phyloP scores from a whole-genome alignment of 2,797 vertebrate genomes.

The Iguana delicatissima region DNA sequence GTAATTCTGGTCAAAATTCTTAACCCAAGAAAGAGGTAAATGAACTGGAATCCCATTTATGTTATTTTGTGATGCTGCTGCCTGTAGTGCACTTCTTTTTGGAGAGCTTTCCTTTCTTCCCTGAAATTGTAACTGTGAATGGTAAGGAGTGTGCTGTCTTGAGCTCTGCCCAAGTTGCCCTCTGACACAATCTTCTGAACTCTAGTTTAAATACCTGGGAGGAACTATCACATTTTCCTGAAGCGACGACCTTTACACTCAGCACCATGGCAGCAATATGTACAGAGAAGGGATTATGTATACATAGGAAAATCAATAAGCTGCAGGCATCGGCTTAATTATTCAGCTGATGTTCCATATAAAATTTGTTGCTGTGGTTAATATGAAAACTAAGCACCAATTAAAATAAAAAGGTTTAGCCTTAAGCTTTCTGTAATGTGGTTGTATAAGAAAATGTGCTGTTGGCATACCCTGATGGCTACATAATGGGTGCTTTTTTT shows the following conservation, averaged over 20 bases:
- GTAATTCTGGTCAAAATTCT: not conserved
- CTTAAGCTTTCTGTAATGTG: not conserved
- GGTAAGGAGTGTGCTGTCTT: not conserved
- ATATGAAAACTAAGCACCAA: slow-evolving; percentile 8
- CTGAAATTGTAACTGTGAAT: not conserved
- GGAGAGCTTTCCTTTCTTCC: not conserved
- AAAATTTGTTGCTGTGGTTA: not conserved
- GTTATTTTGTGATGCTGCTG: not conserved
- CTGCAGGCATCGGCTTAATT: slow-evolving; percentile 2
- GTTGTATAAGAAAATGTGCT: not conserved
- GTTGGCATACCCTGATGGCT: not conserved
- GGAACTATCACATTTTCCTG: not conserved
- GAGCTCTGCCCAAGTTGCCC: not conserved
- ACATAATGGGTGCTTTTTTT: not conserved
- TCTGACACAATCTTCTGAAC: not conserved
- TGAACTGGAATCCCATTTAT: not conserved
- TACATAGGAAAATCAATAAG: slow-evolving; percentile 15
- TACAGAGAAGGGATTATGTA: not conserved
- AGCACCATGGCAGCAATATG: not conserved
- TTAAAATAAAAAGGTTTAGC: not conserved
- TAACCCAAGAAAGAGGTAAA: not conserved
- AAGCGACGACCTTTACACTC: not conserved
- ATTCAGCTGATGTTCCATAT: not conserved
- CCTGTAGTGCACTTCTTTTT: not conserved
- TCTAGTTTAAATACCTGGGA: not conserved